Evolutionary conservation across 2,888 invertebrate species (phyloP), one percentile per base, ranked within the genome.

Genomic region (Lamproptera curius): DNA sequence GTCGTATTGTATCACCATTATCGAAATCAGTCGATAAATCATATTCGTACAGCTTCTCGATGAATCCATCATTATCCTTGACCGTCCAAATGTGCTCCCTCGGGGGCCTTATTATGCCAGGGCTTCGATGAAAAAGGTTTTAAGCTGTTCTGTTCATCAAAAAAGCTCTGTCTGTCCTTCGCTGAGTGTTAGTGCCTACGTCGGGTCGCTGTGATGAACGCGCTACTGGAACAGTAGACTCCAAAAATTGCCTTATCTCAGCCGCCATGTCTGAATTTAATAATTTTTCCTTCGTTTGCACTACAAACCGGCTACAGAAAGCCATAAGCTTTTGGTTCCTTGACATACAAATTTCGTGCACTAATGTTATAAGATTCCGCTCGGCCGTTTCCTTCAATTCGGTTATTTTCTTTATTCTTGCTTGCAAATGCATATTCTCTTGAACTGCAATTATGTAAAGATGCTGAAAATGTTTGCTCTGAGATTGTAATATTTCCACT

Each of bases 61-160:
- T 83, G 1, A 83, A 62, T 11, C 86, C 86, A 51, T 82, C 63
- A 61, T 77, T 79, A 53, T 85, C 81, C 66, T 85, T 84, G 0
- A 84, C 70, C 1, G 85, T 81, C 80, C 80, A 84, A 33, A 83
- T 70, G 47, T 59, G 76, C 61, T 85, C 82, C 23, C 82, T 82
- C 1, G 81, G 77, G n/a, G 80, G 65, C 1, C 81, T 75, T 53
- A 71, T 75, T 0, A 78, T 63, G 58, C 65, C 77, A 9, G 81
- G 16, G 65, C 67, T 13, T 70, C 65, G 70, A 59, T 3, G 61
- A 46, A 16, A 72, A 35, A 8, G 66, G 61, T 3, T 58, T 54
- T 5, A 73, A 28, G 33, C 55, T 54, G 37, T 60, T 55, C 4
- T 59, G 58, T 17, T 67, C 60, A 48, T 65, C 57, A 1, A 62